Conservation (phyloP, 2,797 vertebrate species). For the Betta splendens region DNA sequence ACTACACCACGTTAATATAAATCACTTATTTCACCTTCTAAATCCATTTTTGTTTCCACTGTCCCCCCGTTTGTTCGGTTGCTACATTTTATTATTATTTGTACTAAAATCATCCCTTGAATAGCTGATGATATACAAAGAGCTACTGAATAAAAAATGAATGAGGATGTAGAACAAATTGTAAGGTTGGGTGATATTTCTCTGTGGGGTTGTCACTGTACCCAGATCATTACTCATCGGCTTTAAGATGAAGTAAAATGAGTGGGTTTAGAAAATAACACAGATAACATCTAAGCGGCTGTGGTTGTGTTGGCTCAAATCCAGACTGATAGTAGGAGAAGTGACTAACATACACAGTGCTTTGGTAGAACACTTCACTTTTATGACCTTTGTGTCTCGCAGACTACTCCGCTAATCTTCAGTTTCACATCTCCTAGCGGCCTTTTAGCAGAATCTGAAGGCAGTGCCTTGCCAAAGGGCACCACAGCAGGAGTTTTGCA, state of each 20-base stretch:
- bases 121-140: too few relatives aligned
- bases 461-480: not conserved
- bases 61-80: too few relatives aligned
- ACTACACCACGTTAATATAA: too few relatives aligned
- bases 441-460: slow-evolving; percentile 29
- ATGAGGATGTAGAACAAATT: too few relatives aligned
- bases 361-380: not conserved
- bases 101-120: too few relatives aligned
- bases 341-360: slow-evolving; percentile 4
- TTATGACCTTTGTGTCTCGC: slow-evolving; percentile 25
- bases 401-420: not conserved
- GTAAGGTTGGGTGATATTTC: too few relatives aligned
- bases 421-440: slow-evolving; percentile 28
- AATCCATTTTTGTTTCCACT: too few relatives aligned
- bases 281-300: not conserved
- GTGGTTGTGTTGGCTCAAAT: slow-evolving; percentile 2
- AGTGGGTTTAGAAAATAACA: too few relatives aligned
- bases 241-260: not conserved
- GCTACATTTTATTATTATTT: too few relatives aligned
- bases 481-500: not conserved
- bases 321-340: slow-evolving; percentile 1
- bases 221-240: not conserved
- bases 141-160: too few relatives aligned
- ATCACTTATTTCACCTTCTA: too few relatives aligned
- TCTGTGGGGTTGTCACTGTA: too few relatives aligned